Conservation (phyloP, 2,888 invertebrate species). For the Tetragnatha montana region DNA sequence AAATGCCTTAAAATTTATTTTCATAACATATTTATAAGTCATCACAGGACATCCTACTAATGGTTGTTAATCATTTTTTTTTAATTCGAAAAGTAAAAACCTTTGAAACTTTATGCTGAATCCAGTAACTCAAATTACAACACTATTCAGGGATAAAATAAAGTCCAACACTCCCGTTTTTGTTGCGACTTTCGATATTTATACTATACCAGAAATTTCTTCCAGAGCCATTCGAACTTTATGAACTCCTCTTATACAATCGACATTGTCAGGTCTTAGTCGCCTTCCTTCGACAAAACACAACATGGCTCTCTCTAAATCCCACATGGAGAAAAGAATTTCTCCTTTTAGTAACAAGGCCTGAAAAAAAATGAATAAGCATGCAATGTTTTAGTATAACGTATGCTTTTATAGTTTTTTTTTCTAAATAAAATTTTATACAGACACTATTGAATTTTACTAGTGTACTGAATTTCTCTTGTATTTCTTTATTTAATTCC, state of each 20-base stretch:
- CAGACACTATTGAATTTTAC: too few relatives aligned
- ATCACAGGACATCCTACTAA: too few relatives aligned
- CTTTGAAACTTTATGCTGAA: background rate
- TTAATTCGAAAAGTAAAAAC: background rate
- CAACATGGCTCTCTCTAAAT: constrained; percentile 53
- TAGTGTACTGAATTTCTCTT: too few relatives aligned
- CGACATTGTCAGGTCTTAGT: constrained; percentile 39
- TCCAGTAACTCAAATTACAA: background rate
- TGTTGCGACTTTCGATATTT: background rate
- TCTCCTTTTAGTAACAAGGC: constrained; percentile 56
- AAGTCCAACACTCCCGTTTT: background rate
- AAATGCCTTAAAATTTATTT: too few relatives aligned
- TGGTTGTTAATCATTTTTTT: too few relatives aligned
- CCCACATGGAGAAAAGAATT: constrained; percentile 56
- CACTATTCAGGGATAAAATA: too few relatives aligned
- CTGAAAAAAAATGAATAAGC: constrained; percentile 4
- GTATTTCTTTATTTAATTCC: too few relatives aligned
- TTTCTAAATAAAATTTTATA: too few relatives aligned
- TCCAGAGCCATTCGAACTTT: constrained; percentile 62
- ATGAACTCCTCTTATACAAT: constrained; percentile 53
- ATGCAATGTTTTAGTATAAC: too few relatives aligned
- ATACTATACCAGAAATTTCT: constrained; percentile 45
- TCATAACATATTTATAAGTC: too few relatives aligned
- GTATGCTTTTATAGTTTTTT: too few relatives aligned
- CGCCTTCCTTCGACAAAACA: constrained; percentile 57